phyloP scores from a whole-genome alignment of 2,888 invertebrate species.

The Chydorus sphaericus region DNA sequence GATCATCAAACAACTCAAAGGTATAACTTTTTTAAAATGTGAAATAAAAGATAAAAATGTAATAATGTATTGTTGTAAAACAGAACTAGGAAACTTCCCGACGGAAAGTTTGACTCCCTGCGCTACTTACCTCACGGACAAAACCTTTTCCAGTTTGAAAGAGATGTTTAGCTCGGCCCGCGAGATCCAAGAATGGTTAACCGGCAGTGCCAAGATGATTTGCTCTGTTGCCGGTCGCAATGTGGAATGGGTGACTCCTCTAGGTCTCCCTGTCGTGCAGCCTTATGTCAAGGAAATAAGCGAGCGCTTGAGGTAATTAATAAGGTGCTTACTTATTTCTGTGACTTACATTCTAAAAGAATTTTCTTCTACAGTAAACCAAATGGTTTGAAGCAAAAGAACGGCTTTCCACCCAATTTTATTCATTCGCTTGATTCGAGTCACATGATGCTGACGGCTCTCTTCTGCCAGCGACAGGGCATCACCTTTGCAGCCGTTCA shows the following conservation, averaged over 20 bases:
- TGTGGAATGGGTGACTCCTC: slow-evolving; percentile 89
- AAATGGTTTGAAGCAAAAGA: slow-evolving; percentile 77
- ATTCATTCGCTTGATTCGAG: slow-evolving; percentile 95
- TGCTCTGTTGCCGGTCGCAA: slow-evolving; percentile 54
- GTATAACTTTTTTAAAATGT: too few species aligned
- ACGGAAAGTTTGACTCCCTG: slow-evolving; percentile 61
- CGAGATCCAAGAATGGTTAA: slow-evolving; percentile 92
- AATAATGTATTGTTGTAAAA: slow-evolving; percentile 18
- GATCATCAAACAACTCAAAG: slow-evolving; percentile 79
- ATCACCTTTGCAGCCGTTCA: slow-evolving; percentile 93
- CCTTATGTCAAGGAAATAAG: slow-evolving; percentile 52
- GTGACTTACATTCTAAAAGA: too few species aligned
- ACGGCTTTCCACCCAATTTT: slow-evolving; percentile 98
- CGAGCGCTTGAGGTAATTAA: too few species aligned
- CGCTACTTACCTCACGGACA: slow-evolving; percentile 62
- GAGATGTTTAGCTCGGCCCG: slow-evolving; percentile 88
- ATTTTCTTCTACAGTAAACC: slow-evolving; percentile 41
- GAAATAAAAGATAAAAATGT: too few species aligned
- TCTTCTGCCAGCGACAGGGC: slow-evolving; percentile 64
- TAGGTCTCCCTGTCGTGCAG: slow-evolving; percentile 88
- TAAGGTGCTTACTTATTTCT: slow-evolving; percentile 18
- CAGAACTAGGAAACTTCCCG: slow-evolving; percentile 65
- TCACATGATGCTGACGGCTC: slow-evolving; percentile 98
- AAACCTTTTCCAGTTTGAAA: slow-evolving; percentile 72
- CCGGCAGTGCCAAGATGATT: slow-evolving; percentile 67